These are phyloP conservation scores for Eurytoma californica DNA, from an alignment of 2,888 invertebrate genomes.

Conservation along the genomic window DNA sequence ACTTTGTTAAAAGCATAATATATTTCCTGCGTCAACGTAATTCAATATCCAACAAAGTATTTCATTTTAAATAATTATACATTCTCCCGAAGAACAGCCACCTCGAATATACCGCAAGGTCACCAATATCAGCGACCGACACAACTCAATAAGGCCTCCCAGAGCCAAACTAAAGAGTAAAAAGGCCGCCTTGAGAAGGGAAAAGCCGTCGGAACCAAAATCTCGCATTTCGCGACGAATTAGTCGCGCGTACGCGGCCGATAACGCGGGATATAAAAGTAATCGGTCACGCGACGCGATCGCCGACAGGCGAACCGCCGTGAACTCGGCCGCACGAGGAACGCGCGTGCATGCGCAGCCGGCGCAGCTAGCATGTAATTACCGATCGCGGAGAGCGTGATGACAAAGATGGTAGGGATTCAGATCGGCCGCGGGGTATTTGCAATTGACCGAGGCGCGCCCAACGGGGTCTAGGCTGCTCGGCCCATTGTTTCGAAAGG, in stretches of 20 bases:
- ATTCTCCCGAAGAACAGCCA: too few species aligned
- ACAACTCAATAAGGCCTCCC: too few species aligned
- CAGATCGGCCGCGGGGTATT: conserved; percentile 40
- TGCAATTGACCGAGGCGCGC: conserved; percentile 11
- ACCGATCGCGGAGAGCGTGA: conserved; percentile 20
- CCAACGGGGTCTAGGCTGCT: conserved; percentile 44
- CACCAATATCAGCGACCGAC: too few species aligned
- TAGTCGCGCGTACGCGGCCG: neutral
- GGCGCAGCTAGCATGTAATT: neutral
- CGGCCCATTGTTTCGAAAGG: conserved; percentile 36
- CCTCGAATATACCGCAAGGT: too few species aligned
- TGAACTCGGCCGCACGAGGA: neutral
- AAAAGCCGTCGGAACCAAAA: too few species aligned
- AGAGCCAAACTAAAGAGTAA: too few species aligned
- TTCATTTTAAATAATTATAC: too few species aligned
- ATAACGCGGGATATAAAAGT: neutral
- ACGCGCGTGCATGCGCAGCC: conserved; percentile 8
- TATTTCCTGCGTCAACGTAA: too few species aligned
- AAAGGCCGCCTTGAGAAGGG: too few species aligned
- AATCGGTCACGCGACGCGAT: neutral
- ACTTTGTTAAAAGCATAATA: too few species aligned
- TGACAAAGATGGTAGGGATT: neutral
- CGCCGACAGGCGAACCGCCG: neutral
- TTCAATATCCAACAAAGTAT: too few species aligned
- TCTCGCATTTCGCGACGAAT: too few species aligned